Evolutionary conservation across 2,888 invertebrate genomes (phyloP), one percentile per base, ranked within the genome.

Genomic region (Lissonota sp.): DNA sequence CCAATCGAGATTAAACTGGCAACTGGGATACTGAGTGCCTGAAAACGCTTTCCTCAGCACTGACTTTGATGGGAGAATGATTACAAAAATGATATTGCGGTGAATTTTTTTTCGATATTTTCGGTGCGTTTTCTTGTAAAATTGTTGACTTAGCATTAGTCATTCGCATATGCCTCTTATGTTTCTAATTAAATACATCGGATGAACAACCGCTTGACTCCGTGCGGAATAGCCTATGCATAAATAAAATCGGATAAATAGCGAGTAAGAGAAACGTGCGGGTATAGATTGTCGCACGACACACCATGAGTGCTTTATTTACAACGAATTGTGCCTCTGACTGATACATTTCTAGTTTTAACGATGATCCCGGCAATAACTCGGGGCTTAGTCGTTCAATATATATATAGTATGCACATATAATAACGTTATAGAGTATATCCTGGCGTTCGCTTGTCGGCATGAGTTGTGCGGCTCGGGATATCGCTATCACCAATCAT

Each of bases 281-380:
- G 12, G 63, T 69, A 67, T 51, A 58, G n/a, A 60, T 55, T 49
- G 58, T 72, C 39, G 70, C 26, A 57, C 6, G 8, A 42, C 37
- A 46, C 62, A 66, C 77, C 67, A 58, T 60, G 62, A 77, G 79
- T 77, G 74, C 74, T 78, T 74, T 78, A 77, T 78, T 74, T 78
- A 77, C 71, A 64, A 58, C 64, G 26, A 57, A 8, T 1, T 44
- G 69, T 76, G 67, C 67, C 81, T 66, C 85, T 90, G 91, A 90
- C 90, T 89, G 91, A 91, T 91, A 88, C 89, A 88, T 90, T 88
- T 88, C 88, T 87, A 90, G 88, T 91, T 91, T 92, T 91, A 92
- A 91, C 91, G 90, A 91, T 92, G 91, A 92, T 92, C 92, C 91
- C 66, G 85, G 90, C 91, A 91, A 92, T 92, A 92, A 92, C 90